These are phyloP conservation scores for Hirtodrosophila confusa DNA, from an alignment of 2,888 invertebrate species.

Conservation along the genomic window DNA sequence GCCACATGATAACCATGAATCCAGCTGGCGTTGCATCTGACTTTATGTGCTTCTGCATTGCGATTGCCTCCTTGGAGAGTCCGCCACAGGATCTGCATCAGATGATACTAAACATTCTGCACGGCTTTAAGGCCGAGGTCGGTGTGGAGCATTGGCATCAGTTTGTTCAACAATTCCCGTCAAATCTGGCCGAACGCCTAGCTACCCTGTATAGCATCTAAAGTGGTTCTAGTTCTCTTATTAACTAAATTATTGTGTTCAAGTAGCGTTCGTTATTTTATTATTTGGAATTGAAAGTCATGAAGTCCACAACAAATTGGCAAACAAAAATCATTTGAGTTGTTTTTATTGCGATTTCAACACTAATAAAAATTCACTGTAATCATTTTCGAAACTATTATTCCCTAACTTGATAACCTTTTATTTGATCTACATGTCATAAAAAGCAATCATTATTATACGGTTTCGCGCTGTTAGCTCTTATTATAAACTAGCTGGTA, in stretches of 20 bases:
- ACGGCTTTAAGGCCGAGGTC: conserved; percentile 98
- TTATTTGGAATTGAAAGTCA: too few species aligned
- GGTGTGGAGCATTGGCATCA: conserved; percentile 99
- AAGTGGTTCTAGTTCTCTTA: conserved; percentile 41
- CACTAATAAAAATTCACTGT: too few species aligned
- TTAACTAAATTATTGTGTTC: conserved; percentile 57
- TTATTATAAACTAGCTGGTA: too few species aligned
- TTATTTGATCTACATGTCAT: too few species aligned
- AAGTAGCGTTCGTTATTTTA: conserved; percentile 7
- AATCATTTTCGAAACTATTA: too few species aligned
- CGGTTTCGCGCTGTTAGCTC: too few species aligned
- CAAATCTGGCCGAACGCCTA: conserved; percentile 95
- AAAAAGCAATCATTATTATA: too few species aligned
- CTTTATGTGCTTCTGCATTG: conserved; percentile 99
- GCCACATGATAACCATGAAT: conserved; percentile 99
- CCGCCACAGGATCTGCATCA: conserved; percentile 98
- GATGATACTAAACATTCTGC: conserved; percentile 99
- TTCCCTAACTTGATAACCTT: too few species aligned
- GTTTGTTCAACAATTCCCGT: conserved; percentile 98
- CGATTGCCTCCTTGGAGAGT: conserved; percentile 98
- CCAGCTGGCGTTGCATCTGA: conserved; percentile 98
- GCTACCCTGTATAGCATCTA: conserved; percentile 93
- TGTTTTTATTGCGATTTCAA: too few species aligned
- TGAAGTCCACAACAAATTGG: too few species aligned
- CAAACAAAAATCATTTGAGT: too few species aligned